Evolutionary conservation across 2,888 invertebrate genomes (phyloP), one percentile per base, ranked within the genome.

Genomic region (Morinoia aosen): DNA sequence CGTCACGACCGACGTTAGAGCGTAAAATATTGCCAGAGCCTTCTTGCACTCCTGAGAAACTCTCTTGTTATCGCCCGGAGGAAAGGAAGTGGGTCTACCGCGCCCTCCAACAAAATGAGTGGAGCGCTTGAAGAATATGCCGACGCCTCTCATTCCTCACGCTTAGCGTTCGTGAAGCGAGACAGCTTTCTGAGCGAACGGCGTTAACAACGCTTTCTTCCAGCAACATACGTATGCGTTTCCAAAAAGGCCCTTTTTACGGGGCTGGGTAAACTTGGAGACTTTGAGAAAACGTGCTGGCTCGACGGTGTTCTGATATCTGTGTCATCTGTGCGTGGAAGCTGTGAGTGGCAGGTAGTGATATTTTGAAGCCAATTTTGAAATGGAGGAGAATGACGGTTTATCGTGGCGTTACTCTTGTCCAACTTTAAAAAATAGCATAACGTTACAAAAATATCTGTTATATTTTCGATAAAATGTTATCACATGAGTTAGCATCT

Each of bases 21-120:
- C 90, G 90, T 90, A 90, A 90, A 90, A 90, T 90, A 90, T 90
- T 90, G 90, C 90, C 8, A 33, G 40, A 39, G 48, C 90, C 90
- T 90, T 90, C 90, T 90, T 40, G 90, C 39, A 39, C 90, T 39
- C 90, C 19, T 19, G 39, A 39, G 48, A 90, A 90, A 40, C 90
- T 19, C 40, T 19, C 90, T 90, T 48, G 90, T 90, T 90, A 40
- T 39, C 90, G 90, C 48, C 90, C 90, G 25, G 25, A 40, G 12
- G 90, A 39, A 11, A 40, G 40, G 90, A 39, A 90, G 90, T 48
- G 90, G 14, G 40, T 39, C 19, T 33, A 33, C 76, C 25, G 76
- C 76, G 25, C 76, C 76, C 76, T 76, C 25, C 76, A 76, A 33
- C 76, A 76, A 76, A 76, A 76, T 76, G 76, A 76, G 76, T 76